A percentile compares a stretch with the other conserved stretches of the same genome.
phyloP scores from a whole-genome alignment of 2,888 invertebrate genomes.

The Coelopa pilipes region DNA sequence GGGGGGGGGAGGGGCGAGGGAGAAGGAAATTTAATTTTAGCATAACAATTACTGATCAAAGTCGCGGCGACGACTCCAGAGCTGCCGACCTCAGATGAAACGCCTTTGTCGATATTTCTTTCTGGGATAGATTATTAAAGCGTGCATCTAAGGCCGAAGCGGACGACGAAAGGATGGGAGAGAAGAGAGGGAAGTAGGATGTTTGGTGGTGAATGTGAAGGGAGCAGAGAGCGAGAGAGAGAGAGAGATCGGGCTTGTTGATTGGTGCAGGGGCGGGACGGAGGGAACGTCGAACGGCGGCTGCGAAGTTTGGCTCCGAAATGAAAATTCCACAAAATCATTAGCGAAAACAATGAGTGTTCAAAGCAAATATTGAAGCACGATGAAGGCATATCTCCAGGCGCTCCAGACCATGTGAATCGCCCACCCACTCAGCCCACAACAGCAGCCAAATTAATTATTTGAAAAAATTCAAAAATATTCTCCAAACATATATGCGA shows the following conservation, averaged over 20 bases:
- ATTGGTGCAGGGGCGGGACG: no score
- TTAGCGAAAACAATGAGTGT: slow-evolving; percentile 32
- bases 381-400: slow-evolving; percentile 3
- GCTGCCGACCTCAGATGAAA: slow-evolving; percentile 13
- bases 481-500: background rate
- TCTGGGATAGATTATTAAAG: background rate
- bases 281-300: no score
- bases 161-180: background rate
- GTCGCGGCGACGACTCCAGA: background rate
- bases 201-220: background rate
- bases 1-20: background rate
- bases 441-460: slow-evolving; percentile 3
- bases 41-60: slow-evolving; percentile 26
- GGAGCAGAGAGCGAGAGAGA: no score
- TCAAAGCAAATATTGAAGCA: slow-evolving; percentile 25
- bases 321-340: slow-evolving; percentile 35
- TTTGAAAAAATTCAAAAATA: background rate
- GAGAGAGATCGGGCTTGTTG: no score
- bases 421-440: background rate
- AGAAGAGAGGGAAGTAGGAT: background rate
- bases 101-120: no score
- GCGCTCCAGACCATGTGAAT: background rate
- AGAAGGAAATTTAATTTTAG: slow-evolving; percentile 25
- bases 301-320: background rate
- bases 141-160: background rate